Evolutionary conservation across 2,888 invertebrate genomes (phyloP).

Genomic region (Andricus curvator): DNA sequence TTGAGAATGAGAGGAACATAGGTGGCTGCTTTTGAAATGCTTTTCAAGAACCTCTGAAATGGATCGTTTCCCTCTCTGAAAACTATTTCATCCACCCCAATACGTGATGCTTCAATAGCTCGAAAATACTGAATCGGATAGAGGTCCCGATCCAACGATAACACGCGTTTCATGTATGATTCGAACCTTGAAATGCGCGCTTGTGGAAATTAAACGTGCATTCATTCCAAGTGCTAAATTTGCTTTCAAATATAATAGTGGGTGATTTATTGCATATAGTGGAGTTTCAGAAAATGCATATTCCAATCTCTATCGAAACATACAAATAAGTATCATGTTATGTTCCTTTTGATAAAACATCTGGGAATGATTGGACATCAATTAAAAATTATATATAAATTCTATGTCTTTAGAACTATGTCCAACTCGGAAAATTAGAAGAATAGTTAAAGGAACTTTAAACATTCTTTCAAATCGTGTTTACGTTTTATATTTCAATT

Average conservation of each 20-base stretch:
- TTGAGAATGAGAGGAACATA: slow-evolving; percentile 44
- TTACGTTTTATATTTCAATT: not conserved
- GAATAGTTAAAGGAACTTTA: no score
- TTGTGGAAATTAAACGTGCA: slow-evolving; percentile 21
- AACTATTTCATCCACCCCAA: slow-evolving; percentile 22
- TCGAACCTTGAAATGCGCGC: slow-evolving; percentile 11
- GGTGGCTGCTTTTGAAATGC: slow-evolving; percentile 39
- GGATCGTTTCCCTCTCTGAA: slow-evolving; percentile 19
- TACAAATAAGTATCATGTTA: not conserved
- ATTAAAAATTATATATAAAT: not conserved
- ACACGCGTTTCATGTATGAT: slow-evolving; percentile 7
- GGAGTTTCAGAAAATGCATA: not conserved
- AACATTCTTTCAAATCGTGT: no score
- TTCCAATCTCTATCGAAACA: not conserved
- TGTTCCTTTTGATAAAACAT: not conserved
- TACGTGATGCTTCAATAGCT: slow-evolving; percentile 22
- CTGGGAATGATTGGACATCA: not conserved
- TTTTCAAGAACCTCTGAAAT: slow-evolving; percentile 16
- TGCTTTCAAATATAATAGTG: not conserved
- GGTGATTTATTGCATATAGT: not conserved
- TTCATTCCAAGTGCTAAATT: slow-evolving; percentile 8
- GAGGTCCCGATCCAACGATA: slow-evolving; percentile 24
- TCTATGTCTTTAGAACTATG: no score
- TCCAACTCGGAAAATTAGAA: no score
- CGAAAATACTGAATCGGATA: slow-evolving; percentile 30